Percentiles rank a stretch among this genome's conserved stretches.
Evolutionary conservation across 2,797 vertebrate genomes (phyloP).

Genomic region (Rousettus madagascariensis): DNA sequence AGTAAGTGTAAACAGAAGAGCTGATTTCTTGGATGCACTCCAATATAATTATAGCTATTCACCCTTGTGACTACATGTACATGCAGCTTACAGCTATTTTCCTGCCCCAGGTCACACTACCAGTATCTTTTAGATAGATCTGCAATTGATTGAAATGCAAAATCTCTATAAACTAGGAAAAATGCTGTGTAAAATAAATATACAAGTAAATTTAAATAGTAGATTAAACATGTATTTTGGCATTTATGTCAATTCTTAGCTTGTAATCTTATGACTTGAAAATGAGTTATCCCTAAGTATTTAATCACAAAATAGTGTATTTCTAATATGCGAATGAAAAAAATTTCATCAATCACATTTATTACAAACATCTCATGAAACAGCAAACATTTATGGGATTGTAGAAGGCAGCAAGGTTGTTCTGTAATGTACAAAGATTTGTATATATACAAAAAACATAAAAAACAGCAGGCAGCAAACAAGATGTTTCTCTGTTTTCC

Average conservation of each 20-base stretch:
- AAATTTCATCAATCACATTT: slow-evolving; percentile 84
- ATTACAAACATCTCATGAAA: slow-evolving; percentile 86
- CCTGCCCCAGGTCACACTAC: slow-evolving; percentile 87
- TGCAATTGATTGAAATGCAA: slow-evolving; percentile 86
- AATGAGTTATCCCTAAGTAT: slow-evolving; percentile 78
- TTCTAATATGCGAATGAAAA: slow-evolving; percentile 84
- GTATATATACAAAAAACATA: slow-evolving; percentile 77
- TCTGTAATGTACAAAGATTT: slow-evolving; percentile 81
- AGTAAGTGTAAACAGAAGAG: slow-evolving; percentile 85
- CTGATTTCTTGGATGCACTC: slow-evolving; percentile 88
- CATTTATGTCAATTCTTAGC: slow-evolving; percentile 56
- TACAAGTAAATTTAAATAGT: slow-evolving; percentile 86
- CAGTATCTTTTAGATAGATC: slow-evolving; percentile 85
- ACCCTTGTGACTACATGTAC: slow-evolving; percentile 95
- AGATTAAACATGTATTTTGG: slow-evolving; percentile 77
- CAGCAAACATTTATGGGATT: slow-evolving; percentile 83
- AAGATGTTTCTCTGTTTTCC: slow-evolving; percentile 78
- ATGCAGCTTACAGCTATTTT: slow-evolving; percentile 93
- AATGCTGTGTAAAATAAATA: slow-evolving; percentile 80
- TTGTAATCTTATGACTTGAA: slow-evolving; percentile 69
- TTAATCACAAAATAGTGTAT: slow-evolving; percentile 83
- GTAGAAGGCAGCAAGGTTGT: slow-evolving; percentile 79
- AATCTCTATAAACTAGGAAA: slow-evolving; percentile 79
- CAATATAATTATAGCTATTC: slow-evolving; percentile 98
- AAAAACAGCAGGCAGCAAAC: slow-evolving; percentile 83